phyloP scores from a whole-genome alignment of 2,797 vertebrate species.

The Trachops cirrhosus region DNA sequence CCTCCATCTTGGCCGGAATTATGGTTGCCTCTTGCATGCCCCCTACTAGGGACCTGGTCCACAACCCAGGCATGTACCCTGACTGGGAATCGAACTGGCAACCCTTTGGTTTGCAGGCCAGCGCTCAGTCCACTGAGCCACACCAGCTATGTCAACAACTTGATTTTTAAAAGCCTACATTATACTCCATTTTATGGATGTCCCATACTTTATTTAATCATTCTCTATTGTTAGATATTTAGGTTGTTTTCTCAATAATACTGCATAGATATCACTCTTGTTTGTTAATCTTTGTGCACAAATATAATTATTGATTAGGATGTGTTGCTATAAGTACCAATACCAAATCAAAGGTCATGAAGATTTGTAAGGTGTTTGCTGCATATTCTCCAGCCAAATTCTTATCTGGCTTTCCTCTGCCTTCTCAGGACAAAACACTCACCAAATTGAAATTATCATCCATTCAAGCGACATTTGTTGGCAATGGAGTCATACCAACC shows the following conservation, averaged over 20 bases:
- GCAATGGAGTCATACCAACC: neutral
- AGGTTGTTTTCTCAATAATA: constrained; percentile 18
- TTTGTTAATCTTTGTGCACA: constrained; percentile 31
- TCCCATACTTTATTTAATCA: neutral
- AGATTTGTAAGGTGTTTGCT: neutral
- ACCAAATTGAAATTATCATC: constrained; percentile 5
- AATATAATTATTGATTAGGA: neutral
- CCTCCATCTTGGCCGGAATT: too few relatives aligned
- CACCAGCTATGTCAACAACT: neutral
- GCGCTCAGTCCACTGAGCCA: neutral
- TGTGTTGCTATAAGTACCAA: neutral
- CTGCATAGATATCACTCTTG: neutral
- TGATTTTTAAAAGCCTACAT: constrained; percentile 34
- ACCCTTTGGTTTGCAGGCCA: neutral
- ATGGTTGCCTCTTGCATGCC: neutral
- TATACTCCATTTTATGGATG: neutral
- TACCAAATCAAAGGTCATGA: neutral
- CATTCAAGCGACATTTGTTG: constrained; percentile 9
- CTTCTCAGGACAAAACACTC: neutral
- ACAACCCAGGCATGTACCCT: neutral
- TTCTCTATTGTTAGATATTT: constrained; percentile 4
- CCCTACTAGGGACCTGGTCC: too few relatives aligned
- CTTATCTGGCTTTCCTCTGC: constrained; percentile 13
- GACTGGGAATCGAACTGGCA: neutral
- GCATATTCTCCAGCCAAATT: neutral